Conservation (phyloP, 1,140 invertebrate species). For the Zophobas atratus region DNA sequence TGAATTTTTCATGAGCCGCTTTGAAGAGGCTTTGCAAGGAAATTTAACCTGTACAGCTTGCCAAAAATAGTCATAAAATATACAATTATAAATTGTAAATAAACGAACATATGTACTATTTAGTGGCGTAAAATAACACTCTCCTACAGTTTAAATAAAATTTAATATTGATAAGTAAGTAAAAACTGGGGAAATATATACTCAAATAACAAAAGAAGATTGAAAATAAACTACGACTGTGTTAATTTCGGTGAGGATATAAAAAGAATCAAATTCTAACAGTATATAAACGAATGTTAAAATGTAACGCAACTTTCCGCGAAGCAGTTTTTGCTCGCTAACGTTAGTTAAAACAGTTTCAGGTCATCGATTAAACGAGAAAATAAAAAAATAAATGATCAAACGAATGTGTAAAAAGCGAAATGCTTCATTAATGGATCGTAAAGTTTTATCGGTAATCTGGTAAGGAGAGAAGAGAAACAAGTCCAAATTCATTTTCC, state of each 20-base stretch:
- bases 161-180: too few relatives aligned
- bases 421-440: conserved; percentile 30
- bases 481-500: conserved; percentile 32
- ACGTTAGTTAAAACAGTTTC: neutral
- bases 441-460: conserved; percentile 28
- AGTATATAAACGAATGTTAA: neutral
- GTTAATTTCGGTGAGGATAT: too few relatives aligned
- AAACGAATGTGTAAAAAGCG: too few relatives aligned
- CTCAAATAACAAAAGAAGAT: too few relatives aligned
- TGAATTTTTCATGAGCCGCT: too few relatives aligned
- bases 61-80: too few relatives aligned
- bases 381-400: neutral
- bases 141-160: too few relatives aligned
- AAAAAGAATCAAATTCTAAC: neutral
- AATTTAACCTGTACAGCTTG: too few relatives aligned
- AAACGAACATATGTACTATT: neutral
- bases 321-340: neutral
- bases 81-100: neutral
- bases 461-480: conserved; percentile 1
- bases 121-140: neutral
- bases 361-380: neutral
- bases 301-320: neutral
- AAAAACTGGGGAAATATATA: too few relatives aligned
- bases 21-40: too few relatives aligned
- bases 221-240: too few relatives aligned